Base-by-base conservation (phyloP, 2,113 vertebrate species). In the Deroptyus accipitrinus region DNA sequence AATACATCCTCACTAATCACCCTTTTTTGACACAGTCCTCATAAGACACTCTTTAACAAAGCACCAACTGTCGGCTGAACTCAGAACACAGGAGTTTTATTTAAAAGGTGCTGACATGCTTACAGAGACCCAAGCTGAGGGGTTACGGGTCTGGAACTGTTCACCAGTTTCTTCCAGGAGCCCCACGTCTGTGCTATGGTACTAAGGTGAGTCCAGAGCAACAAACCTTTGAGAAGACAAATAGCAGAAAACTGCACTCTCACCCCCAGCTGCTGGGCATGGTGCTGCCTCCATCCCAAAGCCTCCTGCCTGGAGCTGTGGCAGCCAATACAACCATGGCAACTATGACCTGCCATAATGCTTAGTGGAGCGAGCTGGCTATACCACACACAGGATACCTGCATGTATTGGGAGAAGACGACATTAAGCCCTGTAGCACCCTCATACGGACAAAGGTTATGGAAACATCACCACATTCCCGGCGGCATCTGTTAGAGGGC, bases 371-470 rank as follows among this genome's bases (percentile, higher is more conserved):
- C 2, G 6, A 5, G 1, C 9, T 39, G 35, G 17, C 20, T 30
- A 12, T 41, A 46, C 23, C 15, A 37, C 6, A 35, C 7, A 8
- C 39, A 83, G 25, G 14, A 72, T 9, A 22, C 22, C 63, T 78
- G 33, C 37, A 6, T 0, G 0, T 30, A 9, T 3, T 63, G 23
- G 33, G 24, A 72, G 31, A 93, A 69, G 20, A 46, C 0, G 0
- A 30, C 5, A 1, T 25, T 63, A 30, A 83, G 7, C 22, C 35
- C 39, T 51, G 28, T 33, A 20, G n/a, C 25, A 55, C 37, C 33
- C 70, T 72, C 19, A 13, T 3, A 7, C 3, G 5, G 33, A 51
- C 11, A 77, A 59, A 54, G 1, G 22, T 62, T 63, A 51, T 24
- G 24, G 39, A 78, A 83, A 48, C 39, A 27, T 30, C 63, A 83